Conservation (phyloP, 2,113 vertebrate species). For the Neogobius melanostomus region DNA sequence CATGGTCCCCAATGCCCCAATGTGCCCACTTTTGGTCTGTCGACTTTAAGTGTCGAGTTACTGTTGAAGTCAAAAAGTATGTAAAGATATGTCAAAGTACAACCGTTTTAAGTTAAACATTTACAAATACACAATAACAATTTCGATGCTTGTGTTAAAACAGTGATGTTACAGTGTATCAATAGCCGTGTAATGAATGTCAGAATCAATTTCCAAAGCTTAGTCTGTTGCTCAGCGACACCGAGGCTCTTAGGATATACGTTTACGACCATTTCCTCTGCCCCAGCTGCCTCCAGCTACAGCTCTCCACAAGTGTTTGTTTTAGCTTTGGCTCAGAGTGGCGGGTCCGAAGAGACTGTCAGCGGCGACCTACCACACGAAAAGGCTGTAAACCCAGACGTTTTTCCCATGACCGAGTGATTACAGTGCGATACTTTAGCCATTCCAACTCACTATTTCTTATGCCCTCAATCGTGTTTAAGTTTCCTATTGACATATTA, state of each 20-base stretch:
- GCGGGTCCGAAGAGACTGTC: not conserved
- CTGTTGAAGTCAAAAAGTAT: too few species aligned
- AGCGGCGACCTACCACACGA: not conserved
- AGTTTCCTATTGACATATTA: not conserved
- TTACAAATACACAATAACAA: too few species aligned
- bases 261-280: constrained; percentile 12
- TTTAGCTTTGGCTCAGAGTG: constrained; percentile 1
- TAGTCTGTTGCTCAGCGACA: constrained; percentile 1
- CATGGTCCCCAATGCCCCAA: too few species aligned
- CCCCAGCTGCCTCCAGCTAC: not conserved
- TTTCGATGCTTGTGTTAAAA: not conserved
- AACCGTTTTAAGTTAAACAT: too few species aligned
- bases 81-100: too few species aligned
- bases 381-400: not conserved
- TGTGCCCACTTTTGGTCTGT: too few species aligned
- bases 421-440: not conserved
- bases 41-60: too few species aligned
- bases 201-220: constrained; percentile 7
- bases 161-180: constrained; percentile 6
- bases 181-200: constrained; percentile 28
- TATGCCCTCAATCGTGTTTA: not conserved
- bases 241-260: constrained; percentile 5
- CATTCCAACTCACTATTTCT: not conserved
- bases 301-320: constrained; percentile 1
- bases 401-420: constrained; percentile 1